Evolutionary conservation across 2,113 vertebrate species (phyloP), one percentile per base, ranked within the genome.

Genomic region (Callospermophilus lateralis): DNA sequence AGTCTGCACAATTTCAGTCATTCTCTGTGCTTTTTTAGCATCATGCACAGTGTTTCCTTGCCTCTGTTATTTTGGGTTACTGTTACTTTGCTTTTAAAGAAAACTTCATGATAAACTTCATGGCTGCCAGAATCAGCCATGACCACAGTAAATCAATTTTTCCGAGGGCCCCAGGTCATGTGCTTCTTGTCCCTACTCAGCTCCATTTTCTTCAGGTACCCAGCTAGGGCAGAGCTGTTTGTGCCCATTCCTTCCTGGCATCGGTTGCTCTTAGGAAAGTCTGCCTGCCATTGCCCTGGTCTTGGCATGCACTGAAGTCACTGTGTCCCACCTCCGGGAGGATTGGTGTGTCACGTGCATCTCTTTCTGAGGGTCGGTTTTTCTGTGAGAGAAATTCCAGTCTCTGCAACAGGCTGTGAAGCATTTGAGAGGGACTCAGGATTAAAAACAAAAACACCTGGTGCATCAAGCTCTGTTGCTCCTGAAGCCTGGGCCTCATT

Each of bases 401-500:
- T 28, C 55, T 78, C 9, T 0, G 15, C 24, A 55, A 15, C 70
- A 70, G 73, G 24, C 39, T 51, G 53, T 58, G 61, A 70, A 22
- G 81, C 8, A 11, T 34, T 45, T 70, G 32, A 89, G 51, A 86
- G 42, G 9, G 26, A n/a, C 28, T 91, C 22, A 11, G 17, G 15
- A 26, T 1, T 1, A 63, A 26, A 61, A 63, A 11, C 4, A 63
- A 63, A 63, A 63, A 6, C 55, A 26, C 48, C 26, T 1, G 6
- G 2, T 8, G 13, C 3, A 42, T 28, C 83, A 37, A n/a, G 24
- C 37, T 70, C 37, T 22, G 2, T 53, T 70, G 87, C 65, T 48
- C 2, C 42, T 0, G 6, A 0, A 10, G 8, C 9, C 3, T 0
- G 24, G 24, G 20, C 8, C 15, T 24, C 30, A 17, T 11, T 3